Percentiles rank a stretch among this genome's conserved stretches.
phyloP scores from a whole-genome alignment of 1,140 invertebrate genomes.

The Conus betulinus region DNA sequence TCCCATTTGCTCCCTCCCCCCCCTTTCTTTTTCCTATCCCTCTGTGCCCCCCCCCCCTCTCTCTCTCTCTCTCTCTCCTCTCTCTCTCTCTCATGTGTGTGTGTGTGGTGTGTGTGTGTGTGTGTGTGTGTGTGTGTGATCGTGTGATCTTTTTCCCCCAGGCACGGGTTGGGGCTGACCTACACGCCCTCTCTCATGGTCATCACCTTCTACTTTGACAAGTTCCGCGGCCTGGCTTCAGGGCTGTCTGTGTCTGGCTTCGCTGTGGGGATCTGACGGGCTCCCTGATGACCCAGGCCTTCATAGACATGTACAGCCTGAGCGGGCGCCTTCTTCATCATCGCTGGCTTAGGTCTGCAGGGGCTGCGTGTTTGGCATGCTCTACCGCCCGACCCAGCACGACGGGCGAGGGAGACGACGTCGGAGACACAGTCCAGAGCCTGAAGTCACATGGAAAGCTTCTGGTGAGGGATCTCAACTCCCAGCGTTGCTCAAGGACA shows the following conservation, averaged over 20 bases:
- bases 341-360: background rate
- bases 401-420: background rate
- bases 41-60: too few species aligned
- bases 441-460: background rate
- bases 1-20: too few species aligned
- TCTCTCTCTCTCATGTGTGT: too few species aligned
- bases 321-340: background rate
- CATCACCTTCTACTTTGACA: constrained; percentile 11
- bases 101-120: constrained; percentile 5
- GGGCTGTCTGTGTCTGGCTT: background rate
- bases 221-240: background rate
- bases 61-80: too few species aligned
- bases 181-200: constrained; percentile 3
- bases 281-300: background rate
- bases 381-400: constrained; percentile 1
- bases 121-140: background rate
- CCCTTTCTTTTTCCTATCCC: too few species aligned
- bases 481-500: background rate
- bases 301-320: constrained; percentile 6
- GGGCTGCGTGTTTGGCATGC: background rate
- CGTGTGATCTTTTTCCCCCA: background rate
- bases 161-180: background rate
- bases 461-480: background rate
- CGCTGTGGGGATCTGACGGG: constrained; percentile 5
- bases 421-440: background rate